Base-by-base conservation (phyloP, 1,140 invertebrate species). In the Coboldia fuscipes region DNA sequence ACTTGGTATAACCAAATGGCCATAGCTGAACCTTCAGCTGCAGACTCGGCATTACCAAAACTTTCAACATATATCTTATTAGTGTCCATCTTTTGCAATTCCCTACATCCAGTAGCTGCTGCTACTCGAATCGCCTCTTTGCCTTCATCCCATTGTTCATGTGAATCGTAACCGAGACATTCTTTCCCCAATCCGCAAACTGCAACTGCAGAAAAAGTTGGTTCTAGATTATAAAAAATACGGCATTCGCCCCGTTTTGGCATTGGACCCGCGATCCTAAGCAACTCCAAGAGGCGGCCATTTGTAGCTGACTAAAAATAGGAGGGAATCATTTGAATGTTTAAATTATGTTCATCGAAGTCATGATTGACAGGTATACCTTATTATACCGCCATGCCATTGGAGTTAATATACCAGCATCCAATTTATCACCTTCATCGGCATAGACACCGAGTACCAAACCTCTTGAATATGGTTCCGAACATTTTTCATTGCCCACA, bases 141-240 rank as follows among this genome's bases (percentile, higher is more conserved):
- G 14, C 66, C 64, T 45, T 77, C 66, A 42, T 79, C 51, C 0
- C 51, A 60, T 0, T 77, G 48, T 38, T 75, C 65, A 48, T 83
- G 77, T 7, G 61, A 44, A 37, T 69, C 58, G 51, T 78, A 66
- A 10, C 57, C 44, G 8, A 58, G 58, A 37, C 57, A 56, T 37
- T 63, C 57, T 41, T 76, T 68, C 3, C 79, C 77, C 15, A 86
- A 51, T 24, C 75, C 71, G 17, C 76, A 73, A n/a, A 81, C 62
- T 12, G 73, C 71, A 8, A 83, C 59, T 18, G 65, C 63, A 2
- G 60, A 61, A 44, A 66, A 77, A 30, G 65, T 62, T 7, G 60
- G 50, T 30, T 76, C 51, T 3, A 51, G 36, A 14, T 46, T 46
- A 21, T 50, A 52, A 0, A 54, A 35, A 0, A 54, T 34, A n/a